phyloP scores from a whole-genome alignment of 2,113 vertebrate species.

The Thomomys bottae region DNA sequence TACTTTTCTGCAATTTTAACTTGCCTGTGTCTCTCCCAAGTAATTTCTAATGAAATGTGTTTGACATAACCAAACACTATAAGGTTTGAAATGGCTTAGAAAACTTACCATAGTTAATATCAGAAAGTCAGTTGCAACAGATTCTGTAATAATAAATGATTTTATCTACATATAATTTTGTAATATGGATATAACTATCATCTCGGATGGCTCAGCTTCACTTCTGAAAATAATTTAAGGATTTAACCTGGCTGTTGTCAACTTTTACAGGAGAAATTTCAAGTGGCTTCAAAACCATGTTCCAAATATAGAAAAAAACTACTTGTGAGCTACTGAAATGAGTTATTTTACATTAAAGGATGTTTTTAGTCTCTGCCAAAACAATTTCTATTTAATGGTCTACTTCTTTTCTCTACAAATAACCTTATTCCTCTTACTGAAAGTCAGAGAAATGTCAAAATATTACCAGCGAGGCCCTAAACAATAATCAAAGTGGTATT shows the following conservation, averaged over 20 bases:
- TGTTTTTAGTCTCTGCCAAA: conserved; percentile 45
- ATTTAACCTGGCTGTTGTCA: conserved; percentile 29
- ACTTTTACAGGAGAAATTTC: conserved; percentile 28
- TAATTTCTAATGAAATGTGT: conserved; percentile 9
- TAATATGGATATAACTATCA: not conserved
- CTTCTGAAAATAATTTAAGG: conserved; percentile 41
- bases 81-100: conserved; percentile 22
- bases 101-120: conserved; percentile 39
- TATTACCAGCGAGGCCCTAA: conserved; percentile 38
- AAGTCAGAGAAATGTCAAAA: conserved; percentile 56
- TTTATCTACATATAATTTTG: conserved; percentile 21
- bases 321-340: not conserved
- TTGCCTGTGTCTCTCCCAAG: conserved; percentile 1
- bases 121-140: not conserved
- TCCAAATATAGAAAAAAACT: conserved; percentile 28
- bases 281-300: not conserved
- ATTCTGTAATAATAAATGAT: conserved; percentile 5
- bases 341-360: conserved; percentile 42
- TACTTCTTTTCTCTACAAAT: conserved; percentile 32
- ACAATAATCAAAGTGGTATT: conserved; percentile 58
- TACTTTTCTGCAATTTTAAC: not conserved
- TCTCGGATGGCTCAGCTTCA: not conserved
- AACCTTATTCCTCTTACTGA: conserved; percentile 2
- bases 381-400: conserved; percentile 22
- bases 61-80: not conserved